Percentiles rank a stretch among this genome's conserved stretches.
Conservation (phyloP, 2,888 invertebrate genomes). For the Blera fallax region DNA sequence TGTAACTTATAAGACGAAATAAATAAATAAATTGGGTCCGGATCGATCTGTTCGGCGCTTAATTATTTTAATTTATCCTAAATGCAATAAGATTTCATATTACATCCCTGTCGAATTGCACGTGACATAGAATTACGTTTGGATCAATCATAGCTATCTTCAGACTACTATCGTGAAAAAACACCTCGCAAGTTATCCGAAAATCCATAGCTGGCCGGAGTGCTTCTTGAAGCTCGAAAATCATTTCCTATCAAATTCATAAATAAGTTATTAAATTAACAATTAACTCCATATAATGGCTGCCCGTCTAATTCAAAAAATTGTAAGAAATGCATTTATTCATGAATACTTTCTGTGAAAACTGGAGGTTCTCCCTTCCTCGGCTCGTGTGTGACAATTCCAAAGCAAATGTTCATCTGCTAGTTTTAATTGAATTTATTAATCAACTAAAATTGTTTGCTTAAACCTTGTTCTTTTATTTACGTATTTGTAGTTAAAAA, state of each 20-base stretch:
- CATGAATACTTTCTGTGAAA: slow-evolving; percentile 8
- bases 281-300: slow-evolving; percentile 76
- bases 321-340: slow-evolving; percentile 78
- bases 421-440: slow-evolving; percentile 14
- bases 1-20: too few species aligned
- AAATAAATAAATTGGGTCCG: too few species aligned
- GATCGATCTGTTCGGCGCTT: too few species aligned
- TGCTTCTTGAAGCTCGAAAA: slow-evolving; percentile 22
- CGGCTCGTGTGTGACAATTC: slow-evolving; percentile 16
- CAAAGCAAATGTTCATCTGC: not conserved
- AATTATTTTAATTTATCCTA: not conserved
- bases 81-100: not conserved
- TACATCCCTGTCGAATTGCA: slow-evolving; percentile 35
- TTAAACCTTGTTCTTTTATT: slow-evolving; percentile 33
- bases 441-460: slow-evolving; percentile 16
- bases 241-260: not conserved
- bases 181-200: slow-evolving; percentile 44
- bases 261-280: not conserved
- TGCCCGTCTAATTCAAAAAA: slow-evolving; percentile 81
- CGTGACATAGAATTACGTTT: slow-evolving; percentile 39
- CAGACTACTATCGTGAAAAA: slow-evolving; percentile 23
- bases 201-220: slow-evolving; percentile 39
- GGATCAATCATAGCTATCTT: slow-evolving; percentile 42
- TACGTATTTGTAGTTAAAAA: slow-evolving; percentile 59
- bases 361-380: not conserved